Base-by-base conservation (phyloP, 2,113 vertebrate species). In the Puntigrus tetrazona region DNA sequence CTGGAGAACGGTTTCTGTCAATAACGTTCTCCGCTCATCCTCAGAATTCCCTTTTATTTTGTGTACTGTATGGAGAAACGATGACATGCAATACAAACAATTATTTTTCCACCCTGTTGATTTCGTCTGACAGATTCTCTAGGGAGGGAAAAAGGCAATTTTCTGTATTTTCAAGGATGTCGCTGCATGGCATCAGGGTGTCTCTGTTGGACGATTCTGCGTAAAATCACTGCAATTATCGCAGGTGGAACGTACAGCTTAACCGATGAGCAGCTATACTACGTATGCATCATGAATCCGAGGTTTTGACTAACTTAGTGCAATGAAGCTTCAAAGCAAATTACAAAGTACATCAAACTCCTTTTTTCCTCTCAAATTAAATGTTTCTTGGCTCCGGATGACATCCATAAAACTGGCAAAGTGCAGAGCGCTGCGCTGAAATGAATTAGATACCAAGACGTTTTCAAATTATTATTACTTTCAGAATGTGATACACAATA, bases 31-130 rank as follows among this genome's bases (percentile, higher is more conserved):
- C 57, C 63, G 27, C 59, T 41, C 41, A 55, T 47, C 81, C 36
- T 43, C 63, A 77, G 31, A 67, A 81, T 84, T 74, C 69, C 41
- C 55, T 43, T 78, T 88, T 34, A 84, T 84, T 81, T 86, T 87
- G 84, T 82, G 79, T 87, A 86, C 74, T 55, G 50, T 84, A 47
- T 36, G 45, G 50, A 81, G 86, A 82, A 78, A 55, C 36, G 41
- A 34, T 82, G 85, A 50, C 78, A 80, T 47, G n/a, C 41, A 65
- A 84, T 76, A 79, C 67, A 82, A 82, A 89, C 75, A 77, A 82
- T 84, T 86, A 88, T 86, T 84, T 82, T 80, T 82, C 82, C 84
- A 78, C 70, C 57, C 67, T 41, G 78, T 50, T 87, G 82, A 78
- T 75, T 87, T 86, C 79, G 22, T 67, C 76, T 86, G 75, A 38